These are phyloP conservation scores for Trididemnum clinides DNA, from an alignment of 23 tunicate species.

Conservation along the genomic window DNA sequence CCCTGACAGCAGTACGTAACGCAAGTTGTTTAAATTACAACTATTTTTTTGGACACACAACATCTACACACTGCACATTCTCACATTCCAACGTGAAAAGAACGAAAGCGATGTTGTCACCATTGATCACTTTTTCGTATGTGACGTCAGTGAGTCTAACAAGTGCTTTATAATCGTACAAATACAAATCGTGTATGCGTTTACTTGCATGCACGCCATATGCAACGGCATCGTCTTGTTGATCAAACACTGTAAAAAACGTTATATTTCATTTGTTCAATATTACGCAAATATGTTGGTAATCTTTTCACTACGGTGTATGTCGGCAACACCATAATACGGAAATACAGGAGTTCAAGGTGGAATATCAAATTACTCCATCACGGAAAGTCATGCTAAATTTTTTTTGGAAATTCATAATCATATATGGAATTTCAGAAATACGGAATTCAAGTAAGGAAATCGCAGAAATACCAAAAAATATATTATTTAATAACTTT, in stretches of 20 bases:
- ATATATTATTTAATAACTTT: no score
- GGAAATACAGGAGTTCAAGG: no score
- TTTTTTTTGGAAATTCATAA: no score
- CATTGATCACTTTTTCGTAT: slow-evolving; percentile 49
- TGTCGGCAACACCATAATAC: no score
- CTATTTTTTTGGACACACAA: no score
- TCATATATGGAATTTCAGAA: no score
- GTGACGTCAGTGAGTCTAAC: slow-evolving; percentile 72
- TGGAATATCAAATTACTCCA: no score
- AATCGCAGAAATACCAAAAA: no score
- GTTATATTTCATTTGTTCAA: neutral
- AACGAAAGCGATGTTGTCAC: slow-evolving; percentile 55
- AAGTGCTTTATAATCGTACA: slow-evolving; percentile 53
- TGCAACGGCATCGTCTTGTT: slow-evolving; percentile 75
- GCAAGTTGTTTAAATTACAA: no score
- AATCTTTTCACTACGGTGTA: neutral
- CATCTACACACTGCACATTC: slow-evolving; percentile 2
- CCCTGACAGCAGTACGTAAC: no score
- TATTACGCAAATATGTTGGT: neutral
- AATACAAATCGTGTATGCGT: slow-evolving; percentile 41
- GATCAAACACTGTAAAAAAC: neutral
- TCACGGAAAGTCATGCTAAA: no score
- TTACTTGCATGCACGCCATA: slow-evolving; percentile 50
- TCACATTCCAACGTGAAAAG: slow-evolving; percentile 82
- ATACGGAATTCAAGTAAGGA: no score